Percentiles rank a stretch among this genome's conserved stretches.
phyloP scores from a whole-genome alignment of 2,797 vertebrate species.

The Dendrocincla fuliginosa region DNA sequence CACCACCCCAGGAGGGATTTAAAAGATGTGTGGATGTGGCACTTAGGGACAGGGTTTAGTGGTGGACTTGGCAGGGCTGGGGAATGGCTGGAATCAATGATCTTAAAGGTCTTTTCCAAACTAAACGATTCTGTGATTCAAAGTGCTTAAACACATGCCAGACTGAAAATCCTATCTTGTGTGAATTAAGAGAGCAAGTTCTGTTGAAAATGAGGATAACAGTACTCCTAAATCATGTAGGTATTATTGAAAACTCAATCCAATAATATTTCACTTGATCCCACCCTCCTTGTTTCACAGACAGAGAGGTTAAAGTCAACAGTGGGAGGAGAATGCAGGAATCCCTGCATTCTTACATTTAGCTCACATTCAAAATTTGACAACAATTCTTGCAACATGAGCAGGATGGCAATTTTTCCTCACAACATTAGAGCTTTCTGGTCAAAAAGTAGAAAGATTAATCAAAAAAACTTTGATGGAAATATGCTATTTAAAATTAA shows the following conservation, averaged over 20 bases:
- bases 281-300: background rate
- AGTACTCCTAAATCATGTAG: background rate
- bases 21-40: background rate
- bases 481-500: background rate
- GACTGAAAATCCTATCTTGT: background rate
- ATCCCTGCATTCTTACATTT: background rate
- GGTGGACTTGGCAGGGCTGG: background rate
- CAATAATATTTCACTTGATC: background rate
- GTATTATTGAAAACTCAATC: background rate
- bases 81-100: background rate
- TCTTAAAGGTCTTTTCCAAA: background rate
- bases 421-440: background rate
- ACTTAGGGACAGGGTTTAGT: background rate
- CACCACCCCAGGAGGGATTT: background rate
- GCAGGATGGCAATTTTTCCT: background rate
- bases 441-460: background rate
- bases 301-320: background rate
- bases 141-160: background rate
- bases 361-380: background rate
- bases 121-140: background rate
- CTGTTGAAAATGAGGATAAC: constrained; percentile 8
- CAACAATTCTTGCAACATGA: background rate
- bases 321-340: background rate
- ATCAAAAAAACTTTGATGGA: background rate
- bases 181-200: background rate